Percentiles rank a stretch among this genome's conserved stretches.
Conservation (phyloP, 2,797 vertebrate genomes). For the Lacerta bilineata region DNA sequence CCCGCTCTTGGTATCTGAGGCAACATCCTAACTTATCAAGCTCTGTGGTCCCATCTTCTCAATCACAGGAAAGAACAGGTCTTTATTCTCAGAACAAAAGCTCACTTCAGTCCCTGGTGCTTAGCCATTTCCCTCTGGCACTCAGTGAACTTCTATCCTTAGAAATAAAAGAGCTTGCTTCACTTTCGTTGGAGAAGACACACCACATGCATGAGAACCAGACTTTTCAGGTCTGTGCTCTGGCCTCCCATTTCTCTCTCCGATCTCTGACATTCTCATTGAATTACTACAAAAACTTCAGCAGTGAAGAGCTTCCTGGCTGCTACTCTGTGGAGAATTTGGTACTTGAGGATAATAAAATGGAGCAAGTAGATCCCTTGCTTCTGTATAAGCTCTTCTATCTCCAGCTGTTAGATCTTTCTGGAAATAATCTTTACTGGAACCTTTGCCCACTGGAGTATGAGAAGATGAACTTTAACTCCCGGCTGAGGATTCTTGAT, state of each 20-base stretch:
- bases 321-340: conserved; percentile 1
- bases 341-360: not conserved
- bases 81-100: not conserved
- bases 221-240: not conserved
- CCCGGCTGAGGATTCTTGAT: not conserved
- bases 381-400: not conserved
- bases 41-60: not conserved
- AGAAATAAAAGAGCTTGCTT: not conserved
- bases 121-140: not conserved
- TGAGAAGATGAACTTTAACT: not conserved
- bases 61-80: not conserved
- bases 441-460: not conserved
- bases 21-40: not conserved
- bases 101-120: not conserved
- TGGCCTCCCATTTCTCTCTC: not conserved
- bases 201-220: not conserved
- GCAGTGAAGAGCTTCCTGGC: not conserved
- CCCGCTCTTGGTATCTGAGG: not conserved
- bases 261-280: not conserved
- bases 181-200: not conserved
- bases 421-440: not conserved
- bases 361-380: not conserved
- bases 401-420: not conserved
- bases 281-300: not conserved
- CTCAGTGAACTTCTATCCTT: not conserved